Percentiles rank a stretch among this genome's conserved stretches.
These are phyloP conservation scores for Cotesia chilonis DNA, from an alignment of 1,140 invertebrate species.

Conservation along the genomic window DNA sequence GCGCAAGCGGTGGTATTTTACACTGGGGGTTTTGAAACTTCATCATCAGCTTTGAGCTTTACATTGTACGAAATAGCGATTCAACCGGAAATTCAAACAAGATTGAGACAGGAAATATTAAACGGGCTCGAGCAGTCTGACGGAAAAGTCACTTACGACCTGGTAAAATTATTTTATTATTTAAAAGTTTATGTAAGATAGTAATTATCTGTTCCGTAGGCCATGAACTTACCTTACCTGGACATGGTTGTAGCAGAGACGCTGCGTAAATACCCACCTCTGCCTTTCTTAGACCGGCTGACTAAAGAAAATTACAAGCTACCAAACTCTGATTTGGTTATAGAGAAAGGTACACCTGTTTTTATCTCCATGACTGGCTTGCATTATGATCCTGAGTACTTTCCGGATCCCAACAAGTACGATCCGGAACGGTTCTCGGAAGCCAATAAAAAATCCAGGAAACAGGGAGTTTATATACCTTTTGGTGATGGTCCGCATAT, in stretches of 20 bases:
- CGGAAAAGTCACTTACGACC: conserved; percentile 64
- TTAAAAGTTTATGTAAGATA: neutral
- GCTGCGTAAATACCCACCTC: conserved; percentile 70
- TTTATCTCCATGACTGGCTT: conserved; percentile 59
- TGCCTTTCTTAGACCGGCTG: conserved; percentile 65
- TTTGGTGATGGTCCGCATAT: conserved; percentile 70
- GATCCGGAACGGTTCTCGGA: conserved; percentile 74
- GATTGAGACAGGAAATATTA: conserved; percentile 66
- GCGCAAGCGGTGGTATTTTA: conserved; percentile 75
- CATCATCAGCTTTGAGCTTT: conserved; percentile 71
- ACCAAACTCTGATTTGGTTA: conserved; percentile 52
- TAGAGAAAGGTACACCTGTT: conserved; percentile 63
- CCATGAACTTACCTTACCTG: conserved; percentile 41
- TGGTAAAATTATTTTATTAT: conserved; percentile 23
- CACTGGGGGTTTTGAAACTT: conserved; percentile 75
- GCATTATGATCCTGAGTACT: conserved; percentile 68
- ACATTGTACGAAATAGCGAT: conserved; percentile 67
- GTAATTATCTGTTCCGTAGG: conserved; percentile 19
- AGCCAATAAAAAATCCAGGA: conserved; percentile 54
- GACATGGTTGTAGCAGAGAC: conserved; percentile 64
- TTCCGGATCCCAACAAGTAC: conserved; percentile 72
- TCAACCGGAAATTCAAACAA: conserved; percentile 67
- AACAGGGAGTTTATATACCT: conserved; percentile 63
- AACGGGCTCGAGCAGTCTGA: conserved; percentile 54
- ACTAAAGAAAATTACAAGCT: conserved; percentile 59